Evolutionary conservation across 2,113 vertebrate genomes (phyloP), one percentile per base, ranked within the genome.

Genomic region (Melanerpes formicivorus): DNA sequence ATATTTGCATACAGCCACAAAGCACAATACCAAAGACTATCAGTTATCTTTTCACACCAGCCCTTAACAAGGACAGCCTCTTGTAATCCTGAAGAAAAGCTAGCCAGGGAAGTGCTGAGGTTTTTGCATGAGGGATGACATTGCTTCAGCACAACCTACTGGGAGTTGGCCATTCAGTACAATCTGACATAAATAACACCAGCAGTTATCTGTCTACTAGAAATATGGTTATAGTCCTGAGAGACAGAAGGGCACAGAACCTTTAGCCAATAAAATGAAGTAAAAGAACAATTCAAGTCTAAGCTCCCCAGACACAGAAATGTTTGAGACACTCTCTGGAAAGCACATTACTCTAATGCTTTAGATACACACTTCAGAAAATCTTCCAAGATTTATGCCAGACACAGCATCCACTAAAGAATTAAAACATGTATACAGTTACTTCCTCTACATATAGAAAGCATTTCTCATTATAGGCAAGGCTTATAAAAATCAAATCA

Each of bases 401-500:
- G 42, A 30, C 73, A 85, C 7, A 19, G 34, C 46, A 78, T 29
- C 54, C 76, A 44, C 6, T 55, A 14, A 79, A 88, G 50, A 69
- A 87, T 73, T 81, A 40, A 75, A 72, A 88, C 7, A 16, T 87
- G 56, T 75, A 56, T 67, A 34, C 3, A 1, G 70, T 75, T 87
- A 71, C 54, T 44, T 87, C 56, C 64, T 63, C 25, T 22, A 58
- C 13, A 37, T 14, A 63, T 32, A 70, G 44, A 56, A 60, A 59
- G 29, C 55, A 87, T 52, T 87, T 40, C 32, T 81, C 52, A 72
- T 73, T 77, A 75, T 21, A 80, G 50, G 19, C 71, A 65, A 81
- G 21, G 16, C 44, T 84, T 92, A 32, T 37, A 56, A 87, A 87
- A 94, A 82, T 66, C 64, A 81, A 81, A 84, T 80, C 83, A 79